phyloP scores from a whole-genome alignment of 2,888 invertebrate species.

The Tipula vernalis region DNA sequence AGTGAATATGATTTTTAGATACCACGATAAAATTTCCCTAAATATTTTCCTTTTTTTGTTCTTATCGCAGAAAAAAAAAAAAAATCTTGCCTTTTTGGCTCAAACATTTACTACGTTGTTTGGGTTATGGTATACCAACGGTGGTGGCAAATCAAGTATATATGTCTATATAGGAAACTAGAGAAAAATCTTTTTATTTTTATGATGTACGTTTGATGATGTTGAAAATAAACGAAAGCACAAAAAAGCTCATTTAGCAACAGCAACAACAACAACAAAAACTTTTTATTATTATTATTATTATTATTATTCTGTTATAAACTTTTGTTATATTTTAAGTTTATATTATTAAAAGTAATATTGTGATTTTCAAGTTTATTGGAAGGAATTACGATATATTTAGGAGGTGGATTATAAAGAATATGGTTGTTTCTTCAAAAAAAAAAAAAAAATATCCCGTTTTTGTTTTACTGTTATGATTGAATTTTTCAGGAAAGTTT shows the following conservation, averaged over 20 bases:
- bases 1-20: background rate
- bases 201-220: constrained; percentile 4
- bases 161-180: background rate
- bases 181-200: background rate
- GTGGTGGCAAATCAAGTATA: background rate
- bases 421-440: background rate
- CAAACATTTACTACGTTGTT: background rate
- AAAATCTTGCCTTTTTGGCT: background rate
- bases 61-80: background rate
- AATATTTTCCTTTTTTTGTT: background rate
- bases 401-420: background rate
- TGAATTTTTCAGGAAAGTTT: background rate
- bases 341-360: background rate
- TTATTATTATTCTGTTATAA: background rate
- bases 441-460: background rate
- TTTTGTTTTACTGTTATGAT: background rate
- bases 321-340: background rate
- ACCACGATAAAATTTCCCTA: constrained; percentile 4
- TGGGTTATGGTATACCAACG: background rate
- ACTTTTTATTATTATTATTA: background rate
- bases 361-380: background rate
- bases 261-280: background rate
- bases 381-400: background rate
- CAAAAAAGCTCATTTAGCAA: background rate
- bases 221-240: background rate